phyloP scores from a whole-genome alignment of 2,113 vertebrate genomes.

The Chloebia gouldiae region DNA sequence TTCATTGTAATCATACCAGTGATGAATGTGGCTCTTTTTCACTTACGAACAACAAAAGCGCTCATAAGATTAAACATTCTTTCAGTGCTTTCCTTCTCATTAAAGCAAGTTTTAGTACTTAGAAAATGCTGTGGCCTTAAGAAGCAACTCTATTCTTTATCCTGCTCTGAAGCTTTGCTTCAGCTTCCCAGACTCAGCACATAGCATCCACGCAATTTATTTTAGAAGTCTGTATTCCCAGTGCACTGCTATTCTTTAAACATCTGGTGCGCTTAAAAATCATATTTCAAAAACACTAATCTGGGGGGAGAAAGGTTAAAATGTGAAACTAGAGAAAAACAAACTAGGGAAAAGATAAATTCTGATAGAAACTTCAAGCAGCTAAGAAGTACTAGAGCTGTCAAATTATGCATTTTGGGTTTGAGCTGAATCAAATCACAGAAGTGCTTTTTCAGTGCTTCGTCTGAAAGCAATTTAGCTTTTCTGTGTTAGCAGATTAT shows the following conservation, averaged over 20 bases:
- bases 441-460: neutral
- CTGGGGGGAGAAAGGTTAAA: neutral
- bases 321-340: neutral
- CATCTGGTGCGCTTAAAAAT: neutral
- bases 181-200: neutral
- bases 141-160: neutral
- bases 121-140: neutral
- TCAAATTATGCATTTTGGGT: neutral
- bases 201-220: neutral
- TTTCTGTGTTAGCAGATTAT: constrained; percentile 56
- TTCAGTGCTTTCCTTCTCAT: neutral
- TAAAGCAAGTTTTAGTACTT: neutral
- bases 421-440: neutral
- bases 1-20: neutral
- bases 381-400: neutral
- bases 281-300: neutral
- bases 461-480: constrained; percentile 57
- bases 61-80: neutral
- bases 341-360: neutral
- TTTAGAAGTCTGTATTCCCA: neutral
- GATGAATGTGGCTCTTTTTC: neutral
- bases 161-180: neutral
- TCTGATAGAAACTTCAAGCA: neutral
- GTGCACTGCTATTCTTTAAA: neutral
- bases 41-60: neutral